Evolutionary conservation across 37 sponge, comb jelly and placozoan genomes (phyloP).

Genomic region (Tethya wilhelma): DNA sequence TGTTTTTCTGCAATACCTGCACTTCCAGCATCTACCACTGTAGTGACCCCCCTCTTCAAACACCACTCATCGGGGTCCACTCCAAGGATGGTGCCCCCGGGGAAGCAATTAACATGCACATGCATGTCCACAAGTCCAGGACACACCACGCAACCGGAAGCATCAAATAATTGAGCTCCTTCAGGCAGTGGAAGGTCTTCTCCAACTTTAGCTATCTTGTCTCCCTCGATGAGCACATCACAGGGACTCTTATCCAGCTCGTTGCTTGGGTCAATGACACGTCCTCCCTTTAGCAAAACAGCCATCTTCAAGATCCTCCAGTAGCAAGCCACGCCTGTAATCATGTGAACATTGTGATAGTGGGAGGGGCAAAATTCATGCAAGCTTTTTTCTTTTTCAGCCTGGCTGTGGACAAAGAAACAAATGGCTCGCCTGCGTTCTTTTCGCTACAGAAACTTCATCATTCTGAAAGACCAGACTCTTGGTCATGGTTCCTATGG

Average conservation of each 20-base stretch:
- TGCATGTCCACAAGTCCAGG: conserved; percentile 61
- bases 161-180: conserved; percentile 21
- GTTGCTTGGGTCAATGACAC: conserved; percentile 46
- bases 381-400: too few relatives aligned
- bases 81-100: conserved; percentile 37
- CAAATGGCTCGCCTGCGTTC: too few relatives aligned
- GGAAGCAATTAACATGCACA: conserved; percentile 45
- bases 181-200: too few relatives aligned
- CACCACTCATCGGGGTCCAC: conserved; percentile 45
- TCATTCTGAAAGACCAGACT: too few relatives aligned
- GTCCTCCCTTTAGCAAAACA: conserved; percentile 1
- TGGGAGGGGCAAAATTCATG: too few relatives aligned
- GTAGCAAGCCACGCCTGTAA: too few relatives aligned
- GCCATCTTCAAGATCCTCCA: too few relatives aligned
- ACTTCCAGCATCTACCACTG: conserved; percentile 67
- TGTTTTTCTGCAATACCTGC: conserved; percentile 15
- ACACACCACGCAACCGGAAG: conserved; percentile 33
- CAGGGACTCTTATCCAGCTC: conserved; percentile 14
- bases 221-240: conserved; percentile 45
- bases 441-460: too few relatives aligned
- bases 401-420: too few relatives aligned
- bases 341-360: too few relatives aligned
- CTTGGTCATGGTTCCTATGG: too few relatives aligned
- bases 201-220: conserved; percentile 17
- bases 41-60: conserved; percentile 52